Evolutionary conservation across 2,888 invertebrate genomes (phyloP).

Genomic region (Oxyteleia sp.): DNA sequence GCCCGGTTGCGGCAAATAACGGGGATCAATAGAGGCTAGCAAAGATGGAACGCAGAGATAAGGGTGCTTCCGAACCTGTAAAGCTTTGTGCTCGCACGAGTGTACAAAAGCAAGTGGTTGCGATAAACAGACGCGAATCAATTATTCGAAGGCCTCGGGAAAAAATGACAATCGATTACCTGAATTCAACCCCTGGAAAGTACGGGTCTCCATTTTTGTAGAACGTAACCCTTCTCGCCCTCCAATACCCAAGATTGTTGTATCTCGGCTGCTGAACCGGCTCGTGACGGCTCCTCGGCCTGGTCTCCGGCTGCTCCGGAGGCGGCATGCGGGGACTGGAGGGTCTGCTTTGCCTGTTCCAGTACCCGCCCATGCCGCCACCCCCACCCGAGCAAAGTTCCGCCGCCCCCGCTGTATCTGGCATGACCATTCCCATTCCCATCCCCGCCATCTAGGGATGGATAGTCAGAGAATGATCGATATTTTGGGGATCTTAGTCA

Average conservation of each 20-base stretch:
- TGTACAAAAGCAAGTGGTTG: conserved; percentile 28
- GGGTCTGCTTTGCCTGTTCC: conserved; percentile 88
- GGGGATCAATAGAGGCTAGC: conserved; percentile 35
- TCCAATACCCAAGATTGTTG: conserved; percentile 95
- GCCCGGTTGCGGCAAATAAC: conserved; percentile 22
- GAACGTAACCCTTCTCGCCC: conserved; percentile 95
- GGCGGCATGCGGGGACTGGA: conserved; percentile 89
- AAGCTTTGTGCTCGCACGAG: neutral
- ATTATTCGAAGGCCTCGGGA: conserved; percentile 27
- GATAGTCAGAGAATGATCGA: conserved; percentile 58
- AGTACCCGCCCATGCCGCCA: conserved; percentile 88
- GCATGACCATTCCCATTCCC: conserved; percentile 81
- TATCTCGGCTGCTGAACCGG: conserved; percentile 89
- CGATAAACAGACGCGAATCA: conserved; percentile 49
- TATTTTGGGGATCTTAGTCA: conserved; percentile 49
- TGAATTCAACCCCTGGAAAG: conserved; percentile 95
- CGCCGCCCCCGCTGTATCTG: conserved; percentile 80
- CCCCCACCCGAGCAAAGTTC: conserved; percentile 80
- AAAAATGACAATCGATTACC: conserved; percentile 82
- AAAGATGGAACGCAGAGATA: conserved; percentile 26
- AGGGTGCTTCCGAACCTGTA: conserved; percentile 19
- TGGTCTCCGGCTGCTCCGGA: conserved; percentile 88
- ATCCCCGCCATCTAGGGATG: conserved; percentile 71
- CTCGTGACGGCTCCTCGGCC: conserved; percentile 89
- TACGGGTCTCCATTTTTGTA: conserved; percentile 98